phyloP scores from a whole-genome alignment of 2,888 invertebrate species.

The Gymnoscelis rufifasciata region DNA sequence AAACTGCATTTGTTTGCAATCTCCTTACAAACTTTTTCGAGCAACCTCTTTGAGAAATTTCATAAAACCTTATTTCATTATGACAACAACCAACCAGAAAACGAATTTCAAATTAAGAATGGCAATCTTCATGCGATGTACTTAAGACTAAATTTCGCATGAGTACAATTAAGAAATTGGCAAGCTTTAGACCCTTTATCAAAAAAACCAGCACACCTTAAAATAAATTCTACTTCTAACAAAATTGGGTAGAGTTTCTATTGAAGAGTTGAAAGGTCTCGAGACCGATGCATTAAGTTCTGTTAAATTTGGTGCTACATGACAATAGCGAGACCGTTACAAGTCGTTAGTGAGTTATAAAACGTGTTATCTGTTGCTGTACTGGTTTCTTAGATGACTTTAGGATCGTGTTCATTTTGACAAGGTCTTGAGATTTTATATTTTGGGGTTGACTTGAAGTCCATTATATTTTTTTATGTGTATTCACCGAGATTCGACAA shows the following conservation, averaged over 20 bases:
- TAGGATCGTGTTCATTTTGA: background rate
- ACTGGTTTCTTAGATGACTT: conserved; percentile 11
- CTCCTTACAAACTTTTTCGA: conserved; percentile 41
- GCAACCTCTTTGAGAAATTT: conserved; percentile 6
- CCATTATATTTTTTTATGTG: too few species aligned
- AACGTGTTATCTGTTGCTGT: conserved; percentile 24
- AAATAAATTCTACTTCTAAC: conserved; percentile 12
- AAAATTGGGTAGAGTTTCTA: background rate
- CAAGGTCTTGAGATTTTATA: too few species aligned
- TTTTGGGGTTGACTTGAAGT: too few species aligned
- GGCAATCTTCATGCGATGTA: background rate
- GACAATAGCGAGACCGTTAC: conserved; percentile 60
- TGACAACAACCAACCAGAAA: too few species aligned
- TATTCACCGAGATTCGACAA: too few species aligned
- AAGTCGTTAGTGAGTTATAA: conserved; percentile 37
- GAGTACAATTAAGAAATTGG: too few species aligned
- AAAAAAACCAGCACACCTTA: background rate
- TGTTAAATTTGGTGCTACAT: conserved; percentile 38
- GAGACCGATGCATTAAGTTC: conserved; percentile 43
- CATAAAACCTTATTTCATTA: too few species aligned
- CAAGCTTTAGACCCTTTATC: too few species aligned
- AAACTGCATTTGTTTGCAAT: conserved; percentile 71
- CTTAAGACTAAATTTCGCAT: too few species aligned
- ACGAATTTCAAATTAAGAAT: too few species aligned
- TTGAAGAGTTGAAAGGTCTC: background rate